A percentile compares a stretch with the other conserved stretches of the same genome.
These are phyloP conservation scores for Entomobrya proxima DNA, from an alignment of 2,888 invertebrate species.

Conservation along the genomic window DNA sequence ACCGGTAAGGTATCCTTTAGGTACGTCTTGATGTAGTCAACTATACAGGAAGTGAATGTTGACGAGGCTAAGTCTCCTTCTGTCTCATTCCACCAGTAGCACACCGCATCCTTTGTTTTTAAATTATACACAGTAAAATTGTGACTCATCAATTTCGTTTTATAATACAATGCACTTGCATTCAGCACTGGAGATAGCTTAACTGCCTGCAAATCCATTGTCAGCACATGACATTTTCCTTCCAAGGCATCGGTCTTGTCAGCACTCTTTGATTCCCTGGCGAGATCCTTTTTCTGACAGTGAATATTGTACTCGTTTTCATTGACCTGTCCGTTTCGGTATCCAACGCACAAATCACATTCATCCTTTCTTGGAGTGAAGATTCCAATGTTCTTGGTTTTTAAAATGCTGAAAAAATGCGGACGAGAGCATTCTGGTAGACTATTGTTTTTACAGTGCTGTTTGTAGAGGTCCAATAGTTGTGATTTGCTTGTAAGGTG, in stretches of 20 bases:
- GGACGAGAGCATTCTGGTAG: neutral
- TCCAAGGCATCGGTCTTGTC: conserved; percentile 48
- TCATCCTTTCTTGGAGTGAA: conserved; percentile 9
- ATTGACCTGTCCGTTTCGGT: neutral
- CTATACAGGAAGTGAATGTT: neutral
- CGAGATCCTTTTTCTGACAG: neutral
- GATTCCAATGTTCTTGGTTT: neutral
- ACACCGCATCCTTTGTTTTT: neutral
- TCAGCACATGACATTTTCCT: conserved; percentile 69
- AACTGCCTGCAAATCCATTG: conserved; percentile 75
- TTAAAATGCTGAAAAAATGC: neutral
- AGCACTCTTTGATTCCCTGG: neutral
- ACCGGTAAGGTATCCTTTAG: neutral
- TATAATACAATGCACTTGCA: conserved; percentile 1
- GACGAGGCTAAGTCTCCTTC: neutral
- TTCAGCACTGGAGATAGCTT: conserved; percentile 54
- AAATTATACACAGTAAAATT: conserved; percentile 2
- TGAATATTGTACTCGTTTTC: neutral
- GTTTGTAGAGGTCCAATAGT: conserved; percentile 49
- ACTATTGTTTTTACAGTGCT: neutral
- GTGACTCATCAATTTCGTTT: neutral
- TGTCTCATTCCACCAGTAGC: conserved; percentile 11
- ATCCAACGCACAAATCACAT: neutral
- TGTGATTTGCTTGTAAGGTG: conserved; percentile 64
- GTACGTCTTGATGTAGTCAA: neutral